Evolutionary conservation across 2,113 vertebrate genomes (phyloP).

Genomic region (Platycercus adscitus): DNA sequence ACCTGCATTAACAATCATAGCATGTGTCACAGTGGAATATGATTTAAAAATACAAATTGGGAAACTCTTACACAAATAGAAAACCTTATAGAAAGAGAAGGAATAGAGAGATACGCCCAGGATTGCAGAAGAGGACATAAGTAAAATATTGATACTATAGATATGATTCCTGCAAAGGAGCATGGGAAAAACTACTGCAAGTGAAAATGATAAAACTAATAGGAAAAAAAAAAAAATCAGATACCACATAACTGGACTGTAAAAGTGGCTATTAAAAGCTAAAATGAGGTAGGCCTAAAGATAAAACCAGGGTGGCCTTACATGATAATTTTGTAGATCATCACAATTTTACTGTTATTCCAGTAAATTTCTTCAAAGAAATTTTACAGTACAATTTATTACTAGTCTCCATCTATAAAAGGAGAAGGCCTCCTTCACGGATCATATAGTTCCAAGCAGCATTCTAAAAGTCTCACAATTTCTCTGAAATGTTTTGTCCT

Average conservation of each 20-base stretch:
- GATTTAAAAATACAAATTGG: background rate
- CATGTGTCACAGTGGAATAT: background rate
- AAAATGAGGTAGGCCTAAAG: background rate
- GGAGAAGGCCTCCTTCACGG: background rate
- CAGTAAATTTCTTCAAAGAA: background rate
- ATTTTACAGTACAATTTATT: constrained; percentile 3
- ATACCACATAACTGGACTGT: background rate
- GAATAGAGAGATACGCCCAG: background rate
- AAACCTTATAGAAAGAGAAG: background rate
- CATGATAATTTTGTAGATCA: background rate
- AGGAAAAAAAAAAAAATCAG: background rate
- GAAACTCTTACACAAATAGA: background rate
- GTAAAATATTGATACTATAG: background rate
- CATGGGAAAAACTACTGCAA: background rate
- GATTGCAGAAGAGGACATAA: background rate
- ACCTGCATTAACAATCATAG: background rate
- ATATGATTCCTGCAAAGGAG: background rate
- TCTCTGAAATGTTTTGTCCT: background rate
- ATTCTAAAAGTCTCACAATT: background rate
- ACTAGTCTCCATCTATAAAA: background rate
- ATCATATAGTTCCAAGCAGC: background rate
- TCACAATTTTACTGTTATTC: background rate
- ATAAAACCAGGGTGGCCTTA: background rate
- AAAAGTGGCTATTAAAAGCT: background rate
- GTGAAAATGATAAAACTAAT: background rate